Base-by-base conservation (phyloP, 2,797 vertebrate species). In the Sciurus carolinensis region DNA sequence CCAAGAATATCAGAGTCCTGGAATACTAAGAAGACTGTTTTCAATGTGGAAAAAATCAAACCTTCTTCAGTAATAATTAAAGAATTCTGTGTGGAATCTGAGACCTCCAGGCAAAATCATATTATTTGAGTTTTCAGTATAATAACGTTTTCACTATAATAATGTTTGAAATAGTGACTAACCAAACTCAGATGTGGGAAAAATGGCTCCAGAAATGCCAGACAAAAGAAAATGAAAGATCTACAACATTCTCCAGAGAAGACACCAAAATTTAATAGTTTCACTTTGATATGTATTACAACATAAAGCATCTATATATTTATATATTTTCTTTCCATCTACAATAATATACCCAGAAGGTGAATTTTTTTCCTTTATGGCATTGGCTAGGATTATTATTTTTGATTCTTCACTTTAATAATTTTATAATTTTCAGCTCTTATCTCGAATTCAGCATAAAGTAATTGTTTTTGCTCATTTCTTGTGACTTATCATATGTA, bases 131-230 rank as follows among this genome's bases (percentile, higher is more conserved):
- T 92, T 97, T 95, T 94, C 64, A 90, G 75, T 95, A 97, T 90
- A 96, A 94, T 96, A 97, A 95, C 2, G 1, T 96, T 96, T 96
- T 95, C 88, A 95, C 93, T 93, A 92, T 96, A 96, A 94, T 95
- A 89, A 94, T 94, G 91, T 97, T 98, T 95, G 94, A 98, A 97
- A 97, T 95, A 97, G 88, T 57, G 66, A 96, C 93, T 97, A 96
- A 97, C 95, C 92, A 97, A 96, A 97, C 39, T 95, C 96, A 97
- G 94, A 96, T 97, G 96, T 97, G 92, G 95, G 54, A 87, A 93
- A 90, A 86, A 90, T 76, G 28, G 64, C 62, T 96, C 93, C 77
- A 91, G 96, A 91, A 96, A 80, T 33, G 87, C n/a, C 72, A 96
- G 92, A 96, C 72, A 93, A 92, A 97, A 96, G 84, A 97, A 97